phyloP scores from a whole-genome alignment of 2,113 vertebrate genomes.

The Podarcis muralis region DNA sequence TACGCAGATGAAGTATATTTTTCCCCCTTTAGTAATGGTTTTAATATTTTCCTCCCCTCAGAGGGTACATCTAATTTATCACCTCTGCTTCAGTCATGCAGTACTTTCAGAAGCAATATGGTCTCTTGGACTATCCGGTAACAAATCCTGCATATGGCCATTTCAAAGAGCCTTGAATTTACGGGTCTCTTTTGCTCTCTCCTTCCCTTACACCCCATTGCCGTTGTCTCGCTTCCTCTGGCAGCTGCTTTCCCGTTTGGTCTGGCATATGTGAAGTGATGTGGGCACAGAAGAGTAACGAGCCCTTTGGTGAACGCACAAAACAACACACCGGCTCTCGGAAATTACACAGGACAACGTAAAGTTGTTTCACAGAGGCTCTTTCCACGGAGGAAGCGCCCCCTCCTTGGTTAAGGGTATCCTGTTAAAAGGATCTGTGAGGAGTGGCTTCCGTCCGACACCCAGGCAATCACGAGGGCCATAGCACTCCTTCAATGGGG shows the following conservation, averaged over 20 bases:
- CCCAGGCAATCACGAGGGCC: too few species aligned
- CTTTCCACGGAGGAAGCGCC: neutral
- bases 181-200: conserved; percentile 19
- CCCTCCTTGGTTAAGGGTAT: too few species aligned
- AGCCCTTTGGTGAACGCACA: neutral
- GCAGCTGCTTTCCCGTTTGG: neutral
- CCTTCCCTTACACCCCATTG: neutral
- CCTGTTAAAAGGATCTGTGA: too few species aligned
- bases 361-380: neutral
- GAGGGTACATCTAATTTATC: conserved; percentile 23
- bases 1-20: neutral
- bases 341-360: conserved; percentile 13
- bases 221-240: conserved; percentile 4
- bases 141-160: conserved; percentile 31
- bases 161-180: conserved; percentile 28
- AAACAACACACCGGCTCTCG: neutral
- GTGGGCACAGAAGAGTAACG: neutral
- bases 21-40: neutral
- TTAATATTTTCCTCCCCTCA: neutral
- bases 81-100: conserved; percentile 4
- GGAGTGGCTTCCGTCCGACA: too few species aligned
- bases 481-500: too few species aligned
- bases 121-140: conserved; percentile 15
- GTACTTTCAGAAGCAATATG: conserved; percentile 25
- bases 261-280: neutral